phyloP scores from a whole-genome alignment of 2,888 invertebrate genomes.

The Epinotia ramella region DNA sequence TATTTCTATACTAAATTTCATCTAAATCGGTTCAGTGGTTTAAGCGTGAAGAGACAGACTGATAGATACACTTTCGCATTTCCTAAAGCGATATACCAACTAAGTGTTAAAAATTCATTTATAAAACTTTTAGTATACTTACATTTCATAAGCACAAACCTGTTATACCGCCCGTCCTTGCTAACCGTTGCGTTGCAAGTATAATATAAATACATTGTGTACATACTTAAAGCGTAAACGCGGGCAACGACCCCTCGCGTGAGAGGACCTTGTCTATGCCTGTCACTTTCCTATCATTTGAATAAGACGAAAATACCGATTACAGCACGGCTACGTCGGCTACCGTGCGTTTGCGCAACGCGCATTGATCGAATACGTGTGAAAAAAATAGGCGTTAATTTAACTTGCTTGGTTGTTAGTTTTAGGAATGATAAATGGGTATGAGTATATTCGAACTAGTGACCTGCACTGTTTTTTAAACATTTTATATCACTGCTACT shows the following conservation, averaged over 20 bases:
- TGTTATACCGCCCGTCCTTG: conserved; percentile 36
- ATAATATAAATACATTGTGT: conserved; percentile 35
- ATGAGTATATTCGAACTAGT: neutral
- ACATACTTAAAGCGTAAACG: conserved; percentile 50
- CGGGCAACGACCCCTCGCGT: conserved; percentile 68
- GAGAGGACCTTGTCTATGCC: conserved; percentile 66
- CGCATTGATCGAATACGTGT: neutral
- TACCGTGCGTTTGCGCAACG: conserved; percentile 1
- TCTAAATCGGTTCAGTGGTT: no score
- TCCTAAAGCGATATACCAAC: neutral
- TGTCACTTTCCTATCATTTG: conserved; percentile 64
- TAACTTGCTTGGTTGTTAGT: neutral
- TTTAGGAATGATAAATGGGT: neutral
- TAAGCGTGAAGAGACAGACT: neutral
- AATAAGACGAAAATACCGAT: conserved; percentile 44
- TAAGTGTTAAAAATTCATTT: neutral
- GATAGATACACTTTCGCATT: neutral
- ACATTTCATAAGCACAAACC: conserved; percentile 26
- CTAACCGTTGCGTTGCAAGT: conserved; percentile 23
- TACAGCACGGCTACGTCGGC: neutral
- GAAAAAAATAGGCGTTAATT: neutral
- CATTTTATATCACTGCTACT: no score
- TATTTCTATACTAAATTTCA: no score
- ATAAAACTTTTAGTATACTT: conserved; percentile 18
- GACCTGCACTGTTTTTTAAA: neutral